Conservation (phyloP, 2,888 invertebrate genomes). For the Invenusta paracnida region DNA sequence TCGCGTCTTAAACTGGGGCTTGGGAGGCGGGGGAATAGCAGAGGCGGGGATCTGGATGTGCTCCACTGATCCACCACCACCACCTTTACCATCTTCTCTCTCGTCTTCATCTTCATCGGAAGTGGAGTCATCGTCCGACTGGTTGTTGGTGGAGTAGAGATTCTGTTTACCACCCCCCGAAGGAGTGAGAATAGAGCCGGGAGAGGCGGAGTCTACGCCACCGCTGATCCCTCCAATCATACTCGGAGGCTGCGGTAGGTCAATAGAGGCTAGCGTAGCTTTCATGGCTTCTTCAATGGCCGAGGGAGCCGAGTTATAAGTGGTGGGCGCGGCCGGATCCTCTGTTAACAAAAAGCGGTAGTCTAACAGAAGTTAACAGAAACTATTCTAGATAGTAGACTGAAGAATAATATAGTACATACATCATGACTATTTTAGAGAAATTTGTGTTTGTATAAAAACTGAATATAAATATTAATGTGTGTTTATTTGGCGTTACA, state of each 20-base stretch:
- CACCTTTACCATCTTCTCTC: constrained; percentile 44
- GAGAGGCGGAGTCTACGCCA: background rate
- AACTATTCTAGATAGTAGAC: too few relatives aligned
- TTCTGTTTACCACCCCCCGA: too few relatives aligned
- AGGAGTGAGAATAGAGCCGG: too few relatives aligned
- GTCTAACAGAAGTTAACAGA: too few relatives aligned
- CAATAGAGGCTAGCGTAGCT: constrained; percentile 82
- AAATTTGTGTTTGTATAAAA: too few relatives aligned
- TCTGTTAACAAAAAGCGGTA: background rate
- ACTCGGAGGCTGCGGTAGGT: constrained; percentile 53
- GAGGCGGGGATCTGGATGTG: constrained; percentile 9
- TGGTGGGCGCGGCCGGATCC: constrained; percentile 47
- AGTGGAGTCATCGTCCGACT: too few relatives aligned
- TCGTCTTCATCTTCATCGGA: constrained; percentile 42
- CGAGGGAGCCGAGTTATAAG: constrained; percentile 56
- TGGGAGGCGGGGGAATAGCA: background rate
- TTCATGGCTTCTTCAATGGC: constrained; percentile 84
- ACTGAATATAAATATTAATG: too few relatives aligned
- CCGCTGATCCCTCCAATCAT: background rate
- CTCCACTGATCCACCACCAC: background rate
- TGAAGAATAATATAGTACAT: too few relatives aligned
- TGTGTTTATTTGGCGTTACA: too few relatives aligned
- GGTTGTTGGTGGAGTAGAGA: too few relatives aligned
- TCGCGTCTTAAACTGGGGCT: constrained; percentile 16
- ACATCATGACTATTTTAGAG: too few relatives aligned